These are phyloP conservation scores for Drosophila pseudotalamancana DNA, from an alignment of 2,888 invertebrate genomes.

Conservation along the genomic window DNA sequence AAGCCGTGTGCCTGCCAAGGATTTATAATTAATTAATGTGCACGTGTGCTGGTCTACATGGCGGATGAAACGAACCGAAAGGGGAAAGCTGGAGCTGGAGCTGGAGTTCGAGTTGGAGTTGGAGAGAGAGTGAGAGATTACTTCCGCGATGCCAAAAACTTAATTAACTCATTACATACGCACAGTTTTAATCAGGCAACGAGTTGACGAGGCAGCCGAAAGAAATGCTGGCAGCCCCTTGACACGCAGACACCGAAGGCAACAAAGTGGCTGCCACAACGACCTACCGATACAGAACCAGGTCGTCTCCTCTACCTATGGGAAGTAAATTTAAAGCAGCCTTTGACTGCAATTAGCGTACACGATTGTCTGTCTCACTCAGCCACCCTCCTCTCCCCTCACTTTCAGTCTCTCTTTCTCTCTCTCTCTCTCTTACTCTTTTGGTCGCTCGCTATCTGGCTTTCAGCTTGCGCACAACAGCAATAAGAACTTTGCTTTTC, in stretches of 20 bases:
- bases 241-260: slow-evolving; percentile 36
- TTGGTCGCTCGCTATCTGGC: too few species aligned
- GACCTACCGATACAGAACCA: slow-evolving; percentile 35
- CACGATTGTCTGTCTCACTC: slow-evolving; percentile 34
- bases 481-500: slow-evolving; percentile 38
- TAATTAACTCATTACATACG: slow-evolving; percentile 83
- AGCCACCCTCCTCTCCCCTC: slow-evolving; percentile 5
- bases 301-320: not conserved
- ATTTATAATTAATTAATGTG: slow-evolving; percentile 81
- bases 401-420: slow-evolving; percentile 4
- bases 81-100: not conserved
- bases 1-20: slow-evolving; percentile 52
- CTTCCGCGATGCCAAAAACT: slow-evolving; percentile 74
- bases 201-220: slow-evolving; percentile 48
- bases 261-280: slow-evolving; percentile 43
- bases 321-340: slow-evolving; percentile 64
- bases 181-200: slow-evolving; percentile 73
- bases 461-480: not conserved
- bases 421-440: not conserved
- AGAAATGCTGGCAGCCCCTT: slow-evolving; percentile 44
- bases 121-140: slow-evolving; percentile 6
- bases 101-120: not conserved
- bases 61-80: slow-evolving; percentile 1
- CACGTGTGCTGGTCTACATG: slow-evolving; percentile 47
- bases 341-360: slow-evolving; percentile 81